Evolutionary conservation across 2,113 vertebrate species (phyloP), one percentile per base, ranked within the genome.

Genomic region (Oryzias javanicus): DNA sequence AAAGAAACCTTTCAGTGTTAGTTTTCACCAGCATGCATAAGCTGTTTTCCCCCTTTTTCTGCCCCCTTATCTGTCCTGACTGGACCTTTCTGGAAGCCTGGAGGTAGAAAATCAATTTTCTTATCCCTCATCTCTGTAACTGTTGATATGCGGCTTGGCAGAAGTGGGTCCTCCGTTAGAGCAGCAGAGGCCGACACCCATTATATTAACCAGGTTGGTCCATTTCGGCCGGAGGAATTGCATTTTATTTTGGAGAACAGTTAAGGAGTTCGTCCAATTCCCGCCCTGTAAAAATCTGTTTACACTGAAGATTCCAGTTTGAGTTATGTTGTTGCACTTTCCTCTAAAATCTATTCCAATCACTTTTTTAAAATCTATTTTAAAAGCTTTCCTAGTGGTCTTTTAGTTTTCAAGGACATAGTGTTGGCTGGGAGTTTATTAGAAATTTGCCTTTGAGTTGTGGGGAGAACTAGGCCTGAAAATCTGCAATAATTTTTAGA

Each of bases 11-110:
- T 83, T 86, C 47, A 82, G 50, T 67, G 41, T 67, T 49, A 2
- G 53, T 64, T 84, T 87, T 75, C 50, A 65, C 15, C 60, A 51
- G 57, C 63, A 83, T 83, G 79, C 50, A 68, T 74, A 60, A 75
- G 67, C 78, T 52, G 51, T 3, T 75, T 77, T 68, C 48, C 19
- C 22, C 54, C 58, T 15, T 16, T 55, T 22, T 41, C 44, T 41
- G 10, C 57, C n/a, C 69, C 52, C 15, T 17, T 17, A 35, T 35
- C 55, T 68, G 55, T 67, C 50, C 20, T 68, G 57, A 65, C 14
- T 40, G 53, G 49, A 41, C 22, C 65, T 41, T 57, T 63, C 66
- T 40, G 42, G 67, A 76, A 62, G 62, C 63, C 72, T 17, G 20
- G 55, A 70, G 64, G 79, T 49, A 59, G 45, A 22, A 61, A 80